phyloP scores from a whole-genome alignment of 2,888 invertebrate species.

The Yponomeuta cagnagella region DNA sequence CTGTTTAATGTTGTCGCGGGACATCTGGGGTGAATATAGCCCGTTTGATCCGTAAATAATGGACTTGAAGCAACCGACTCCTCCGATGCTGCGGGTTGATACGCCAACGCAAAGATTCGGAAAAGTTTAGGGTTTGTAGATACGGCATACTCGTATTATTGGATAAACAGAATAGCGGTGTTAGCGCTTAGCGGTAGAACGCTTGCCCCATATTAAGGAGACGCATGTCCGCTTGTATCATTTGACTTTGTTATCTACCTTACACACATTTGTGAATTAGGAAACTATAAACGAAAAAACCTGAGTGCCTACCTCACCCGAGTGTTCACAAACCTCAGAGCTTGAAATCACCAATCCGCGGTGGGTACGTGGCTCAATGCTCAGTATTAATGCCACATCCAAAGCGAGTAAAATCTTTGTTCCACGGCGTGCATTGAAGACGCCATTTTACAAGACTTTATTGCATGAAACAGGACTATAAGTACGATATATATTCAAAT shows the following conservation, averaged over 20 bases:
- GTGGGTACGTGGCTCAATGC: too few relatives aligned
- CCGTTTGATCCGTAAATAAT: slow-evolving; percentile 61
- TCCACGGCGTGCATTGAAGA: slow-evolving; percentile 16
- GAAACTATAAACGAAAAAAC: too few relatives aligned
- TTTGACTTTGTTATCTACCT: too few relatives aligned
- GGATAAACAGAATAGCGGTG: too few relatives aligned
- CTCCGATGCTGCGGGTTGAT: slow-evolving; percentile 37
- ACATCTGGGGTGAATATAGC: slow-evolving; percentile 38
- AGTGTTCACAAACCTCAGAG: too few relatives aligned
- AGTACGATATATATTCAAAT: slow-evolving; percentile 46
- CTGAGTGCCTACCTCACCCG: too few relatives aligned
- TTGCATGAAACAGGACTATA: slow-evolving; percentile 43
- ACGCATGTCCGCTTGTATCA: too few relatives aligned
- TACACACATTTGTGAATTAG: too few relatives aligned
- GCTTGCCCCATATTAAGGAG: too few relatives aligned
- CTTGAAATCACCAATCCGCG: too few relatives aligned
- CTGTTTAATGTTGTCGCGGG: slow-evolving; percentile 49
- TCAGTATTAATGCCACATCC: slow-evolving; percentile 18
- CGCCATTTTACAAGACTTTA: slow-evolving; percentile 47
- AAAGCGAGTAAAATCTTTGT: slow-evolving; percentile 5
- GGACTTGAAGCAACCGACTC: slow-evolving; percentile 44
- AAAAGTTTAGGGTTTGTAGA: neutral
- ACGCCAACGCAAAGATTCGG: neutral
- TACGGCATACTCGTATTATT: neutral
- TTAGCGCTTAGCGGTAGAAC: too few relatives aligned